phyloP scores from a whole-genome alignment of 2,888 invertebrate genomes.

The Leptopilina myrica region DNA sequence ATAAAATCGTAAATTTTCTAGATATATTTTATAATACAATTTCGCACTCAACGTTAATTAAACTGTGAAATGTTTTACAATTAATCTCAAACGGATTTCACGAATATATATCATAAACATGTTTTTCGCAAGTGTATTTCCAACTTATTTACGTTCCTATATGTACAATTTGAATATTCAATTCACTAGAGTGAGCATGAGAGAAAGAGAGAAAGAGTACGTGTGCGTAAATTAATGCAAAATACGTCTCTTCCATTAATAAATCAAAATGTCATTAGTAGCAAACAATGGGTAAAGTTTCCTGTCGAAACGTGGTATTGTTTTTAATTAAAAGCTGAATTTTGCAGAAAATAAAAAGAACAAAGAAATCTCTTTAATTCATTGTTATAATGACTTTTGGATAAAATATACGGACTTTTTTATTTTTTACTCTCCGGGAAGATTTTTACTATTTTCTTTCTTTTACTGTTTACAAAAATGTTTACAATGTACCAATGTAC shows the following conservation, averaged over 20 bases:
- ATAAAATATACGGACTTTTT: background rate
- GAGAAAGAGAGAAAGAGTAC: background rate
- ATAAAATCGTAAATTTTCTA: background rate
- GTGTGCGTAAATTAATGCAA: slow-evolving; percentile 21
- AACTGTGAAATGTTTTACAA: background rate
- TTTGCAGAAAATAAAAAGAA: background rate
- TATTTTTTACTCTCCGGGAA: too few relatives aligned
- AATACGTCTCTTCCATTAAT: slow-evolving; percentile 37
- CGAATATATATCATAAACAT: background rate
- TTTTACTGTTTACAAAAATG: too few relatives aligned
- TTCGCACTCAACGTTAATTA: background rate
- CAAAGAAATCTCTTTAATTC: background rate
- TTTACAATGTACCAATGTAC: too few relatives aligned
- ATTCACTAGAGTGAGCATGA: background rate
- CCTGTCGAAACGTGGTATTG: slow-evolving; percentile 33
- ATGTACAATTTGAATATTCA: slow-evolving; percentile 33
- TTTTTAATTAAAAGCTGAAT: slow-evolving; percentile 1
- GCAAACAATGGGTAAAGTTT: slow-evolving; percentile 29
- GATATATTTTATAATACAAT: background rate
- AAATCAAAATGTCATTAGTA: slow-evolving; percentile 39
- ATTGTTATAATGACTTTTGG: slow-evolving; percentile 19
- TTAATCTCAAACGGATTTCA: slow-evolving; percentile 5
- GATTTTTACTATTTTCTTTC: too few relatives aligned
- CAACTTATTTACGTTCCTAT: background rate
- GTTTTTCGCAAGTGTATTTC: slow-evolving; percentile 17